Percentiles rank a stretch among this genome's conserved stretches.
These are phyloP conservation scores for Oryzias woworae DNA, from an alignment of 2,113 vertebrate species.

Conservation along the genomic window DNA sequence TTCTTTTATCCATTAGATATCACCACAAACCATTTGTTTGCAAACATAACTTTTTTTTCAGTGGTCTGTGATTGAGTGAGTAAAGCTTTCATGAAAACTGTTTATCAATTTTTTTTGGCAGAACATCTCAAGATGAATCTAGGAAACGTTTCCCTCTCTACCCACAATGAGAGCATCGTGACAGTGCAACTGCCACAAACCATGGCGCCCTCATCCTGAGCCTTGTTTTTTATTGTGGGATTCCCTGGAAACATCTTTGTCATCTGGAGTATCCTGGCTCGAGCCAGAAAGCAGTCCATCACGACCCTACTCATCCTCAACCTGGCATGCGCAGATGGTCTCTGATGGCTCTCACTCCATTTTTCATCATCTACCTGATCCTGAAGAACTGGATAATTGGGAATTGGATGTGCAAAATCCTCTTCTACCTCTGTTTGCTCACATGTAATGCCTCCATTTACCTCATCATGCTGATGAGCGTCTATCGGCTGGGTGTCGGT, in stretches of 20 bases:
- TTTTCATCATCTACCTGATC: constrained; percentile 78
- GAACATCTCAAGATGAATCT: constrained; percentile 27
- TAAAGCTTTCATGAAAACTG: background rate
- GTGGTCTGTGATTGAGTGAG: background rate
- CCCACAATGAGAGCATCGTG: constrained; percentile 28
- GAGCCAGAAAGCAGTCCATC: constrained; percentile 76
- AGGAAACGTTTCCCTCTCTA: background rate
- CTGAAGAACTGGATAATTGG: constrained; percentile 75
- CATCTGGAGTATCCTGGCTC: constrained; percentile 83
- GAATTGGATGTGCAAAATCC: constrained; percentile 72
- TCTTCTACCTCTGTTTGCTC: constrained; percentile 83
- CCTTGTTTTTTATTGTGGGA: constrained; percentile 79
- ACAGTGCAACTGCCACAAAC: background rate
- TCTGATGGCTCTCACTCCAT: constrained; percentile 81
- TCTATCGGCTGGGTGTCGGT: constrained; percentile 85
- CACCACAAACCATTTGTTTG: background rate
- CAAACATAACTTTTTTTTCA: background rate
- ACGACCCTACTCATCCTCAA: constrained; percentile 86
- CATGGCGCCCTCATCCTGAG: constrained; percentile 75
- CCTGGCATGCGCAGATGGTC: constrained; percentile 83
- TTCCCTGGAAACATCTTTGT: constrained; percentile 86
- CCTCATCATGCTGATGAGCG: constrained; percentile 85
- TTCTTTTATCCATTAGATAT: background rate
- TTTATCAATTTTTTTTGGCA: constrained; percentile 1
- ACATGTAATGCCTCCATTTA: constrained; percentile 91